A percentile compares a stretch with the other conserved stretches of the same genome.
Evolutionary conservation across 2,113 vertebrate species (phyloP).

Genomic region (Pelecanoides urinatrix): DNA sequence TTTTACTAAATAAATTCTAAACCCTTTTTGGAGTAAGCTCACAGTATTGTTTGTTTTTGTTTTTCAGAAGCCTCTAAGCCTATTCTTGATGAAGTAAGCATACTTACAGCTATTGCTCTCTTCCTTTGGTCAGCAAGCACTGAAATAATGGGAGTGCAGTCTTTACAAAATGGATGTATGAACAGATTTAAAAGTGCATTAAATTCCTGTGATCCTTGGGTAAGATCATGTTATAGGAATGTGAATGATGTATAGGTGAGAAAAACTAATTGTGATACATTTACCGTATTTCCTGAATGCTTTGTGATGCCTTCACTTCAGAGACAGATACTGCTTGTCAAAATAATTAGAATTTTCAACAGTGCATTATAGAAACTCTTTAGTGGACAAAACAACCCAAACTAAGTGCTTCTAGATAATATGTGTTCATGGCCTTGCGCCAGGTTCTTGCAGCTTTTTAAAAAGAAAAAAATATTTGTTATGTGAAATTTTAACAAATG

Average conservation of each 20-base stretch:
- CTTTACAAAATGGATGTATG: slow-evolving; percentile 92
- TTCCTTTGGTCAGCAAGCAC: slow-evolving; percentile 91
- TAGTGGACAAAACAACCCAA: neutral
- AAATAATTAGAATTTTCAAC: neutral
- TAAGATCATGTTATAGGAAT: slow-evolving; percentile 61
- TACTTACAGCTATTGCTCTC: slow-evolving; percentile 91
- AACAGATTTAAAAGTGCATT: slow-evolving; percentile 89
- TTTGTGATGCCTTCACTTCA: slow-evolving; percentile 7
- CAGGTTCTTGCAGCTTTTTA: neutral
- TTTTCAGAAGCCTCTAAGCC: slow-evolving; percentile 83
- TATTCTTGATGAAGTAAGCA: slow-evolving; percentile 88
- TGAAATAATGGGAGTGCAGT: slow-evolving; percentile 91
- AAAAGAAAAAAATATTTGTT: neutral
- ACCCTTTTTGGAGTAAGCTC: neutral
- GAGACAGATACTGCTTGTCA: neutral
- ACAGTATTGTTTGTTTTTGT: neutral
- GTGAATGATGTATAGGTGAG: neutral
- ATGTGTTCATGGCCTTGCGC: neutral
- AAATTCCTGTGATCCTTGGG: slow-evolving; percentile 92
- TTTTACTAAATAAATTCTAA: neutral
- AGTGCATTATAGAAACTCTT: neutral
- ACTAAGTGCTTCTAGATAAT: neutral
- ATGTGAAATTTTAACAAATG: neutral
- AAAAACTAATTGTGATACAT: neutral
- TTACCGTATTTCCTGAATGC: neutral